These are phyloP conservation scores for Microctonus brassicae DNA, from an alignment of 2,888 invertebrate species.

Conservation along the genomic window DNA sequence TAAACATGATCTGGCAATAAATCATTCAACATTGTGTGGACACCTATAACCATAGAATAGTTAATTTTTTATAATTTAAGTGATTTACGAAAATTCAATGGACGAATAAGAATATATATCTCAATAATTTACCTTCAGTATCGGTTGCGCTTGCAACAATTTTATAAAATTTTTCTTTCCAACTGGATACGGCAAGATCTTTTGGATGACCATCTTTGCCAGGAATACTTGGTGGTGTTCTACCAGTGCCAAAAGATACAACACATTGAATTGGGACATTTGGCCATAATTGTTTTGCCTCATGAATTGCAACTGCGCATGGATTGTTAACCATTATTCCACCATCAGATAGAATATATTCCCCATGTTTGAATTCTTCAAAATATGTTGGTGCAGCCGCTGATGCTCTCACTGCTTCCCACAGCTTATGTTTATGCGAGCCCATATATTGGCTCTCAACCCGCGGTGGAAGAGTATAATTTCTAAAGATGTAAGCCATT, in stretches of 20 bases:
- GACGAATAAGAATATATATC: conserved; percentile 22
- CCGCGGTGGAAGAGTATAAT: conserved; percentile 82
- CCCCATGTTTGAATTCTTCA: conserved; percentile 81
- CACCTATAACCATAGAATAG: conserved; percentile 72
- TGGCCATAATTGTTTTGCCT: conserved; percentile 88
- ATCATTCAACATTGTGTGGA: conserved; percentile 83
- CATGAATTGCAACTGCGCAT: conserved; percentile 88
- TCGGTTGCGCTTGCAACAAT: conserved; percentile 89
- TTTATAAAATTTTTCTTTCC: conserved; percentile 85
- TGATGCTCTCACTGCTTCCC: conserved; percentile 90
- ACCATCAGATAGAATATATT: conserved; percentile 76
- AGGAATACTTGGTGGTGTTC: conserved; percentile 67
- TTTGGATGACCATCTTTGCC: conserved; percentile 46
- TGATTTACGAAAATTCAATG: conserved; percentile 16
- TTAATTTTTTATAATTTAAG: background rate
- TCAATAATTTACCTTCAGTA: conserved; percentile 77
- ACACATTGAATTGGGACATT: conserved; percentile 81
- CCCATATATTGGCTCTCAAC: conserved; percentile 81
- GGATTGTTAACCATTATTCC: conserved; percentile 90
- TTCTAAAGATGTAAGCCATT: conserved; percentile 86
- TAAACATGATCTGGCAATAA: conserved; percentile 81
- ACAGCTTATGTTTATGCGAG: conserved; percentile 78
- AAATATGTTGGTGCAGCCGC: conserved; percentile 95
- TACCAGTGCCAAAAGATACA: conserved; percentile 86
- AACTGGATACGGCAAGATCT: conserved; percentile 71